Conservation (phyloP, 2,797 vertebrate species). For the Mycteria americana region DNA sequence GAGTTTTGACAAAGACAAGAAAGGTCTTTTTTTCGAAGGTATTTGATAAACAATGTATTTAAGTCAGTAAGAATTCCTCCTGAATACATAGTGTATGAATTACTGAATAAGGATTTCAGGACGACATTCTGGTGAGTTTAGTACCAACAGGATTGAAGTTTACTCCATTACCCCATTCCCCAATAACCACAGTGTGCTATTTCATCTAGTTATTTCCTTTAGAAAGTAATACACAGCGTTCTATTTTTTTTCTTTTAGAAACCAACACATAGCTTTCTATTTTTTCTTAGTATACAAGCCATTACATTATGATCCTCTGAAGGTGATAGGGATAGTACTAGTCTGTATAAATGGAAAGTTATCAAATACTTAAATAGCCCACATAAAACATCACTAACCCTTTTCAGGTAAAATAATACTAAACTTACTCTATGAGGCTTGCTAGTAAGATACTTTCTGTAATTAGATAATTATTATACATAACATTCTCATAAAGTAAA, state of each 20-base stretch:
- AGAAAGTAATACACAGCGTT: background rate
- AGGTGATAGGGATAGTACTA: background rate
- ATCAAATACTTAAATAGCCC: background rate
- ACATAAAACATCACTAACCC: background rate
- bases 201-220: background rate
- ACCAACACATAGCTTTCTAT: background rate
- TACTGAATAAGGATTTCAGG: background rate
- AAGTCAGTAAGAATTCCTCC: background rate
- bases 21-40: background rate
- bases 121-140: background rate
- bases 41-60: background rate
- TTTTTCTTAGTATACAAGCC: background rate
- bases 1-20: background rate
- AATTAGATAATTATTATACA: background rate
- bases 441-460: background rate
- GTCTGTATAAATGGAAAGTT: background rate
- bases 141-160: background rate
- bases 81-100: background rate
- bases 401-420: background rate
- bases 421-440: background rate
- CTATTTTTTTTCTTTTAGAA: background rate
- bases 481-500: background rate
- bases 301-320: background rate
- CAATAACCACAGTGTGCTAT: background rate
- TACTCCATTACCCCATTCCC: background rate